Conservation (phyloP, 2,888 invertebrate genomes). For the Isotomurus palustris region DNA sequence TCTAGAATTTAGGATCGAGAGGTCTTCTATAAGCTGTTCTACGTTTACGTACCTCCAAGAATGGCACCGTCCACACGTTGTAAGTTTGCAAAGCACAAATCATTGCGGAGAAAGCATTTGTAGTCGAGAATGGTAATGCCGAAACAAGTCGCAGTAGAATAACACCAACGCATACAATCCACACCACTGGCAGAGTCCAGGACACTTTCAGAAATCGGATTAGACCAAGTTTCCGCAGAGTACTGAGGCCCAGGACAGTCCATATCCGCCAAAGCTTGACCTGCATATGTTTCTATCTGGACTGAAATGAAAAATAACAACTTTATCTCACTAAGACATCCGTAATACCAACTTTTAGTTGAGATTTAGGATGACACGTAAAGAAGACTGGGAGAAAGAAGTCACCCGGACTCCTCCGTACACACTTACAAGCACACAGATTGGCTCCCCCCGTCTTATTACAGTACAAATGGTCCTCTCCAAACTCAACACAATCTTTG, state of each 20-base stretch:
- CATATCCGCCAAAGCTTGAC: conserved; percentile 25
- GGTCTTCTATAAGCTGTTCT: too few relatives aligned
- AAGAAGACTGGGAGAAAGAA: background rate
- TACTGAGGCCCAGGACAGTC: conserved; percentile 38
- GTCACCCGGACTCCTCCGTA: background rate
- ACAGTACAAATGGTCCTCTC: conserved; percentile 36
- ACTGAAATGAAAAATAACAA: too few relatives aligned
- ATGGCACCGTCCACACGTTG: conserved; percentile 21
- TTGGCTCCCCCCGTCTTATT: conserved; percentile 28
- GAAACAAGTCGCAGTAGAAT: conserved; percentile 34
- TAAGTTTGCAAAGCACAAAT: conserved; percentile 32
- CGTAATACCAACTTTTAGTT: background rate
- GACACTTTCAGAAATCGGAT: conserved; percentile 31
- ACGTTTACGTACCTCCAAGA: conserved; percentile 29
- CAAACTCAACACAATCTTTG: conserved; percentile 24
- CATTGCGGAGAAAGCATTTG: conserved; percentile 35
- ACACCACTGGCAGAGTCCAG: conserved; percentile 24
- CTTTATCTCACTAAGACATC: background rate
- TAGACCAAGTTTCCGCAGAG: conserved; percentile 35
- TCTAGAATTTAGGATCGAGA: too few relatives aligned
- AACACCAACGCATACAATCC: conserved; percentile 37
- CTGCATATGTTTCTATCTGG: conserved; percentile 33
- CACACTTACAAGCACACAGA: conserved; percentile 34
- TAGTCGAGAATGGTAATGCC: conserved; percentile 24
- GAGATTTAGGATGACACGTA: background rate